phyloP scores from a whole-genome alignment of 2,113 vertebrate genomes.

The Petrocephalus microphthalmus region DNA sequence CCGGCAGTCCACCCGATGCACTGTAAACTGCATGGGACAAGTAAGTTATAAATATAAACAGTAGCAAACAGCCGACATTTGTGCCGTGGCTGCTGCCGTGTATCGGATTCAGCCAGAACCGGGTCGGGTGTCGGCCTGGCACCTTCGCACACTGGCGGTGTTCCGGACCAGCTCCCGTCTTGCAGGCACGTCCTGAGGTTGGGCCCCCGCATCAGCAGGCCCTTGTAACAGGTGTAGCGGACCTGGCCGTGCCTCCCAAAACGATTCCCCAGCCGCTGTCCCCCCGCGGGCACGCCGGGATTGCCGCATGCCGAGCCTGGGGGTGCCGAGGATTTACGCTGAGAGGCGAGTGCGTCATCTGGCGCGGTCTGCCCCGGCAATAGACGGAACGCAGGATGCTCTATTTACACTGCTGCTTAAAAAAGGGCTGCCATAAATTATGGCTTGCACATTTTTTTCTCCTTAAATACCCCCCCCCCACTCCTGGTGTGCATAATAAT shows the following conservation, averaged over 20 bases:
- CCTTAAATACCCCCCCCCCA: background rate
- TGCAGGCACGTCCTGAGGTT: background rate
- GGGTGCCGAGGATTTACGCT: background rate
- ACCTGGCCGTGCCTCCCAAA: slow-evolving; percentile 7
- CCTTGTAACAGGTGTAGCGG: slow-evolving; percentile 17
- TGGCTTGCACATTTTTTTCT: background rate
- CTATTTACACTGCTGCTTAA: background rate
- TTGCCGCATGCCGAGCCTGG: background rate
- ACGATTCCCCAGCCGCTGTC: background rate
- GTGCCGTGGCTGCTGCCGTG: background rate
- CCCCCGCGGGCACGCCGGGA: slow-evolving; percentile 17
- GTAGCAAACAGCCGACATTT: background rate
- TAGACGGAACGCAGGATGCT: background rate
- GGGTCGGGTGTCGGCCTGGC: background rate
- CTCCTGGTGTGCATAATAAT: background rate
- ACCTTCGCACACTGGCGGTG: slow-evolving; percentile 20
- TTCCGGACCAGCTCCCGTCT: slow-evolving; percentile 22
- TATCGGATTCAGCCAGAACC: background rate
- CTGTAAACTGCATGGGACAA: background rate
- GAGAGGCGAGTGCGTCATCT: background rate
- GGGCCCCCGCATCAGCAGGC: slow-evolving; percentile 15
- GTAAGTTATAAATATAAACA: background rate
- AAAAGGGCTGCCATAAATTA: background rate
- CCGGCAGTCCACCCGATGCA: background rate
- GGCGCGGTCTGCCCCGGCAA: too few relatives aligned